These are phyloP conservation scores for Schizothorax lantsangensis DNA, from an alignment of 2,797 vertebrate species.

Conservation along the genomic window DNA sequence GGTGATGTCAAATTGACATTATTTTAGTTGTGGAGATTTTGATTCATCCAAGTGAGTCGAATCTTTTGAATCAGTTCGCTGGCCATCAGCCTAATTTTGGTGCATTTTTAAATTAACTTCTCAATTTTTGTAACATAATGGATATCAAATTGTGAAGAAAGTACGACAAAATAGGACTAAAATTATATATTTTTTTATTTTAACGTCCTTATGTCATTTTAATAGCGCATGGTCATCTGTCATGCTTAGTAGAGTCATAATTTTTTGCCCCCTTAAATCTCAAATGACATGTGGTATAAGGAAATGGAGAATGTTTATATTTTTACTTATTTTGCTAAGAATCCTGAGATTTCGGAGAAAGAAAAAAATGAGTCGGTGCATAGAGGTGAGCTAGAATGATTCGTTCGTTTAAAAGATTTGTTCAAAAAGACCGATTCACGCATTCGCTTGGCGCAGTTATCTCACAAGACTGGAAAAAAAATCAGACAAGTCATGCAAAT, in stretches of 20 bases:
- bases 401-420: not conserved
- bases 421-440: not conserved
- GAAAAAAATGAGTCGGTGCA: not conserved
- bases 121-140: no score
- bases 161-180: no score
- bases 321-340: not conserved
- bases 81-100: not conserved
- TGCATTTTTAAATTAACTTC: not conserved
- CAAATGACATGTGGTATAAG: not conserved
- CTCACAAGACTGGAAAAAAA: not conserved
- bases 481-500: not conserved
- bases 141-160: not conserved
- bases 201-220: not conserved
- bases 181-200: not conserved
- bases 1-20: not conserved
- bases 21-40: not conserved
- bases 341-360: not conserved
- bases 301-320: not conserved
- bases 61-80: not conserved
- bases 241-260: not conserved
- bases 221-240: no score
- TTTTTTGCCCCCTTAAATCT: not conserved
- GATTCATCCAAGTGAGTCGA: not conserved
- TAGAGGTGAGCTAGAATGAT: not conserved
- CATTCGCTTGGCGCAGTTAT: not conserved